Evolutionary conservation across 1,140 invertebrate genomes (phyloP).

Genomic region (Neuroterus valhalla): DNA sequence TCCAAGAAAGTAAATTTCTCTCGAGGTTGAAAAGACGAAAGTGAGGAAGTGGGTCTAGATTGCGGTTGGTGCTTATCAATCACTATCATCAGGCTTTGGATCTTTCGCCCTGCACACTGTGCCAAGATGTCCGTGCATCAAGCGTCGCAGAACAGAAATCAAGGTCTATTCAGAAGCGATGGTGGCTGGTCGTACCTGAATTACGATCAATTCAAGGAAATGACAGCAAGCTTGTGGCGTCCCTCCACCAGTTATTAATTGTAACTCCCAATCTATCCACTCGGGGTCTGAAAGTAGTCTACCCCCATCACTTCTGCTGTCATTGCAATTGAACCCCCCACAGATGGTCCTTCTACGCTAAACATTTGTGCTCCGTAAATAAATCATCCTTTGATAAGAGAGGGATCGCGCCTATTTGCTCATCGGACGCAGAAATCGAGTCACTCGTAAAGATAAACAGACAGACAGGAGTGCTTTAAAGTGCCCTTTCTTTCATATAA

Average conservation of each 20-base stretch:
- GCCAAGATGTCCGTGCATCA: conserved; percentile 49
- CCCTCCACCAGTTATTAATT: conserved; percentile 64
- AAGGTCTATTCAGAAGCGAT: conserved; percentile 69
- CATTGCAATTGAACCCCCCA: conserved; percentile 32
- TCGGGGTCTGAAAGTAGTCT: background rate
- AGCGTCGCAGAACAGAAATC: conserved; percentile 59
- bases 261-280: conserved; percentile 51
- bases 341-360: conserved; percentile 47
- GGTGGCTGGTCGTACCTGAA: conserved; percentile 55
- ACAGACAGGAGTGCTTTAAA: conserved; percentile 14
- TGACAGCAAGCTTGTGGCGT: conserved; percentile 49
- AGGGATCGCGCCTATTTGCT: conserved; percentile 35
- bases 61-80: conserved; percentile 53
- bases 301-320: background rate
- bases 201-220: conserved; percentile 66
- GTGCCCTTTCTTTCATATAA: conserved; percentile 19
- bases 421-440: conserved; percentile 21
- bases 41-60: conserved; percentile 13
- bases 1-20: too few species aligned
- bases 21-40: background rate
- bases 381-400: conserved; percentile 57
- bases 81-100: conserved; percentile 65
- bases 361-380: conserved; percentile 67
- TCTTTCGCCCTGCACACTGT: conserved; percentile 37
- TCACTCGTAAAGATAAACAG: conserved; percentile 12